phyloP scores from a whole-genome alignment of 2,113 vertebrate species.

The Hystrix brachyura region DNA sequence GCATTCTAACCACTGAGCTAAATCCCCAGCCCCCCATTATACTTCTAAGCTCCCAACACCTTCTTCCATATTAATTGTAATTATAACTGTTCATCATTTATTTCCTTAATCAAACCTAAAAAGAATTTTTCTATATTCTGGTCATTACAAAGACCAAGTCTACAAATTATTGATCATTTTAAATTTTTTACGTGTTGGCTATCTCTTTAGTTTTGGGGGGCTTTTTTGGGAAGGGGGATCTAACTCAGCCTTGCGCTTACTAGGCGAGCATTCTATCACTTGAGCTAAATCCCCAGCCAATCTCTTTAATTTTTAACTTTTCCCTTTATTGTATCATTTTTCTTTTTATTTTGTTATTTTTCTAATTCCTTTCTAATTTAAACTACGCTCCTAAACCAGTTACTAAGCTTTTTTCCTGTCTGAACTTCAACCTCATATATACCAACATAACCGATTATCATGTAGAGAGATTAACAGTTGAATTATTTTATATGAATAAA shows the following conservation, averaged over 20 bases:
- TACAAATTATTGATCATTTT: not conserved
- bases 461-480: not conserved
- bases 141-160: constrained; percentile 46
- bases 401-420: not conserved
- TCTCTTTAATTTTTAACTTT: constrained; percentile 36
- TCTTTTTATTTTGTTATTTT: constrained; percentile 5
- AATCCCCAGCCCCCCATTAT: not conserved
- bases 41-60: not conserved
- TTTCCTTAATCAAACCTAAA: not conserved
- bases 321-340: constrained; percentile 27
- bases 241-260: too few relatives aligned
- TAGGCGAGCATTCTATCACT: too few relatives aligned
- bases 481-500: constrained; percentile 27
- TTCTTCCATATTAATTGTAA: not conserved
- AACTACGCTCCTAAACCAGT: not conserved
- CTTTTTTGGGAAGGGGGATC: too few relatives aligned
- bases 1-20: too few relatives aligned
- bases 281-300: too few relatives aligned
- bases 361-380: constrained; percentile 41
- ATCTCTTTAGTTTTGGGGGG: not conserved
- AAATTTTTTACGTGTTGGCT: not conserved
- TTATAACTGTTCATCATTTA: not conserved
- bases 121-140: not conserved
- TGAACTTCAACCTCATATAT: not conserved
- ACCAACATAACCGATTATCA: not conserved